Percentiles rank a stretch among this genome's conserved stretches.
Conservation (phyloP, 2,113 vertebrate species). For the Silurus asotus region DNA sequence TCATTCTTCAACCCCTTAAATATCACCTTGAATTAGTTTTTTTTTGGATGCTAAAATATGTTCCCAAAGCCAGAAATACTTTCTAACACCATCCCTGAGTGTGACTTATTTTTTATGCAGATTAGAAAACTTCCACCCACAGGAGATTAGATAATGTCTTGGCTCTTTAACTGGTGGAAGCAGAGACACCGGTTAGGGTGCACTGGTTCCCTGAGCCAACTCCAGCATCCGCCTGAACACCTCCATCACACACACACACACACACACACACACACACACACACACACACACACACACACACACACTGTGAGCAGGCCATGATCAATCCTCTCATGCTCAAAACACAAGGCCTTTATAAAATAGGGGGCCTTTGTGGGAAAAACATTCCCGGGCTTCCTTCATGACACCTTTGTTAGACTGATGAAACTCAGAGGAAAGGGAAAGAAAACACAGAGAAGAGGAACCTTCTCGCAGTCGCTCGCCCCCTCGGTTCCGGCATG, state of each 20-base stretch:
- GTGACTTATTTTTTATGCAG: background rate
- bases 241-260: constrained; percentile 2
- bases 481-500: constrained; percentile 43
- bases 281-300: constrained; percentile 44
- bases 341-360: constrained; percentile 34
- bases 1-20: background rate
- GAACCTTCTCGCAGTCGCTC: constrained; percentile 13
- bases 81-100: background rate
- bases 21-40: background rate
- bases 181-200: background rate
- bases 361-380: constrained; percentile 19
- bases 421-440: constrained; percentile 37
- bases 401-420: constrained; percentile 26
- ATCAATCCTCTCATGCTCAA: constrained; percentile 22
- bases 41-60: background rate
- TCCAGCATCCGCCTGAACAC: background rate
- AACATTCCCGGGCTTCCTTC: constrained; percentile 7
- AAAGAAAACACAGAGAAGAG: constrained; percentile 19
- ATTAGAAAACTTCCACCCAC: constrained; percentile 25
- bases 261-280: constrained; percentile 44
- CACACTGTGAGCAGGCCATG: constrained; percentile 7
- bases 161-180: background rate
- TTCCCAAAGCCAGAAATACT: background rate
- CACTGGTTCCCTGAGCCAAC: background rate
- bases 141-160: constrained; percentile 24